Evolutionary conservation across 2,888 invertebrate genomes (phyloP).

Genomic region (Actias luna): DNA sequence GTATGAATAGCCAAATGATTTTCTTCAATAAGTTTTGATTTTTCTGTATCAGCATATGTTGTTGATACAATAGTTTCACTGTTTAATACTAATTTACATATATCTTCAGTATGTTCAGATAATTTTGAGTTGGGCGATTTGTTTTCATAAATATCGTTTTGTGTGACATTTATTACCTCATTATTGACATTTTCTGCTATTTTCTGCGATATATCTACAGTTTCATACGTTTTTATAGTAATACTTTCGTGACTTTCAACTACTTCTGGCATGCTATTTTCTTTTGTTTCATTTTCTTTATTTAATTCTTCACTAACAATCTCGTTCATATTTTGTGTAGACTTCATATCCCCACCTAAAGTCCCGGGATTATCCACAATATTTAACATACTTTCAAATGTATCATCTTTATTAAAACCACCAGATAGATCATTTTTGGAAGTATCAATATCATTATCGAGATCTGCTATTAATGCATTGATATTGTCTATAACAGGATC

Average conservation of each 20-base stretch:
- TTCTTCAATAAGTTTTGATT: constrained; percentile 14
- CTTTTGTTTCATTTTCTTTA: neutral
- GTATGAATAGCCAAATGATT: constrained; percentile 22
- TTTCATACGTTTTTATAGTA: neutral
- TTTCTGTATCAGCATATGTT: constrained; percentile 35
- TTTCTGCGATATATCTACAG: neutral
- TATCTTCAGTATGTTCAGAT: constrained; percentile 37
- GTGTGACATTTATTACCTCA: neutral
- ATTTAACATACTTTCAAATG: constrained; percentile 38
- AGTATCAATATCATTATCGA: constrained; percentile 56
- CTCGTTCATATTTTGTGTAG: neutral
- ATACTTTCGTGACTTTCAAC: neutral
- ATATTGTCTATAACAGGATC: constrained; percentile 65
- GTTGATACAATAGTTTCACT: constrained; percentile 56
- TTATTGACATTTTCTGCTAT: neutral
- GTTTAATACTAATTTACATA: constrained; percentile 10
- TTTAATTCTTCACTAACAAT: neutral
- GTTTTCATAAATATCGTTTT: neutral
- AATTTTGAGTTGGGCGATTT: neutral
- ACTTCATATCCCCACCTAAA: neutral
- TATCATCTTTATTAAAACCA: constrained; percentile 52
- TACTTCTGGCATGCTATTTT: neutral
- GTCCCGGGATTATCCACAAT: neutral
- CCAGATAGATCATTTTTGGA: constrained; percentile 42
- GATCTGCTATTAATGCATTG: constrained; percentile 62